These are phyloP conservation scores for Lophotriccus pileatus DNA, from an alignment of 2,797 vertebrate genomes.

Conservation along the genomic window DNA sequence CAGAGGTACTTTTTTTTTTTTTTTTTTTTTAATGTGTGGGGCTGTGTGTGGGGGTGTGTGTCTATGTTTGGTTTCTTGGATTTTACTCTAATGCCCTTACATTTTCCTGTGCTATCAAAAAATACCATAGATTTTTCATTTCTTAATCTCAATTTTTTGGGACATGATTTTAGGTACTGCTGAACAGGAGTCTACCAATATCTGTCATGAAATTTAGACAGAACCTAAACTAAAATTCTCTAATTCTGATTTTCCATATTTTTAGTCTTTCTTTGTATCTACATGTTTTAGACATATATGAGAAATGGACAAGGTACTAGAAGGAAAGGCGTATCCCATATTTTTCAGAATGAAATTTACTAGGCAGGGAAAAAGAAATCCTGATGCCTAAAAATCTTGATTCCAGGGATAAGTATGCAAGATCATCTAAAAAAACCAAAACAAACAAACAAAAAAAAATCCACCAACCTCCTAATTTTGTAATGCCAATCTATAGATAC, in stretches of 20 bases:
- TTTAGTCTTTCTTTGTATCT: neutral
- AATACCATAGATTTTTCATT: neutral
- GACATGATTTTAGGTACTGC: neutral
- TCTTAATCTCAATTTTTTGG: neutral
- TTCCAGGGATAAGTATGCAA: neutral
- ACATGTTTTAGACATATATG: neutral
- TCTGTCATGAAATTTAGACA: neutral
- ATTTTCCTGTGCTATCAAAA: neutral
- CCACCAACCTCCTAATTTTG: neutral
- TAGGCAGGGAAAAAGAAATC: neutral
- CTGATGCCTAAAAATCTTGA: neutral
- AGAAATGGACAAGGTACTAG: neutral
- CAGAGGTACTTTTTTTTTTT: neutral
- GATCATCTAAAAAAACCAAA: rapidly evolving
- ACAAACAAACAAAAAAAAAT: too few species aligned
- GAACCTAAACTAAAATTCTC: neutral
- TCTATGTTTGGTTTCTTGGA: rapidly evolving
- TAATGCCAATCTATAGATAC: neutral
- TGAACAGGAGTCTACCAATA: neutral
- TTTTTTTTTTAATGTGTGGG: too few species aligned
- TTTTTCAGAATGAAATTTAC: neutral
- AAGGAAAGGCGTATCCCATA: neutral
- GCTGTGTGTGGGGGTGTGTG: neutral
- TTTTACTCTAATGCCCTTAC: neutral
- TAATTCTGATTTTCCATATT: neutral